Percentiles rank a stretch among this genome's conserved stretches.
Evolutionary conservation across 2,888 invertebrate genomes (phyloP).

Genomic region (Eledona agricola): DNA sequence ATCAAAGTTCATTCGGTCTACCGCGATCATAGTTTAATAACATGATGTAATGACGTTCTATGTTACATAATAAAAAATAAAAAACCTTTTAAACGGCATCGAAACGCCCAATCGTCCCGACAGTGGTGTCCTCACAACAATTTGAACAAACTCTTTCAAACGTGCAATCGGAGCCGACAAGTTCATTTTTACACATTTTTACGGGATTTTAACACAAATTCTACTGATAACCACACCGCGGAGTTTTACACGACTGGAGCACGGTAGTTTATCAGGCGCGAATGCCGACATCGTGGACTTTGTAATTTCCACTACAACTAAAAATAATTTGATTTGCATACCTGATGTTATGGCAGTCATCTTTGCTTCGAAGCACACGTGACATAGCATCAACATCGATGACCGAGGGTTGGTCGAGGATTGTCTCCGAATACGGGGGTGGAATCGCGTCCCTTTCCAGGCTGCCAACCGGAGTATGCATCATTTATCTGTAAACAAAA

Average conservation of each 20-base stretch:
- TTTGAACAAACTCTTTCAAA: slow-evolving; percentile 9
- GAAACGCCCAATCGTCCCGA: slow-evolving; percentile 7
- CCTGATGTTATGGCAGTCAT: slow-evolving; percentile 61
- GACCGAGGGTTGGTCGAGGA: slow-evolving; percentile 38
- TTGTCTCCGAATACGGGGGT: slow-evolving; percentile 51
- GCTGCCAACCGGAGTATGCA: slow-evolving; percentile 63
- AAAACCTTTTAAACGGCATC: slow-evolving; percentile 10
- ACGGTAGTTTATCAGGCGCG: slow-evolving; percentile 4
- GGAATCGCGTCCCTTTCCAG: slow-evolving; percentile 57
- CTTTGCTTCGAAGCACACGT: slow-evolving; percentile 53
- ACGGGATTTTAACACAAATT: too few species aligned
- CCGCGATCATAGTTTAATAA: too few species aligned
- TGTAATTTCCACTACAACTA: background rate
- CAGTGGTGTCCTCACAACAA: slow-evolving; percentile 3
- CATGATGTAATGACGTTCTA: too few species aligned
- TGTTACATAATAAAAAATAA: too few species aligned
- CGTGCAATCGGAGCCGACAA: slow-evolving; percentile 10
- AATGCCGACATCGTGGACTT: slow-evolving; percentile 8
- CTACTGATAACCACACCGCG: too few species aligned
- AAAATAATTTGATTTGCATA: slow-evolving; percentile 32
- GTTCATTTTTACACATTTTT: slow-evolving; percentile 13
- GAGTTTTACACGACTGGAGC: too few species aligned
- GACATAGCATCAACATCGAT: slow-evolving; percentile 45
- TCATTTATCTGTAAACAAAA: slow-evolving; percentile 46
- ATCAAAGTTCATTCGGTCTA: too few species aligned